A percentile compares a stretch with the other conserved stretches of the same genome.
Conservation (phyloP, 2,888 invertebrate genomes). For the Phragmatobia fuliginosa region DNA sequence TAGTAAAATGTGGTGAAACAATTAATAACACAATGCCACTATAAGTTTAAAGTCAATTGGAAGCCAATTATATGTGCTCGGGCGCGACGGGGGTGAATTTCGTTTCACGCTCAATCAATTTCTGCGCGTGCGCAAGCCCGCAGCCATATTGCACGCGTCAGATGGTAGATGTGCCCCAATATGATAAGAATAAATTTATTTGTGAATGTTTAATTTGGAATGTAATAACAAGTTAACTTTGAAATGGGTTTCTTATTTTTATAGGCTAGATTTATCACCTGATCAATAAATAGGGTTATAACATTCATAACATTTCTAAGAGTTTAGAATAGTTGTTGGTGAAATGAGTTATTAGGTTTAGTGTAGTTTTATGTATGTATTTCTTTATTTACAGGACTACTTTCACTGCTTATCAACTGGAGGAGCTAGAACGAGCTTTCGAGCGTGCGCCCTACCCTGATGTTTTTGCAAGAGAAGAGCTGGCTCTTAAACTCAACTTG, state of each 20-base stretch:
- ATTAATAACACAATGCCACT: conserved; percentile 63
- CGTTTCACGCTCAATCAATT: conserved; percentile 86
- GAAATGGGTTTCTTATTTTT: conserved; percentile 21
- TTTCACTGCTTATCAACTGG: conserved; percentile 97
- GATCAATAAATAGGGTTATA: not conserved
- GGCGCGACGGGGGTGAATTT: conserved; percentile 83
- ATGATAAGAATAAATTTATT: conserved; percentile 65
- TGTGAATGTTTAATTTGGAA: conserved; percentile 60
- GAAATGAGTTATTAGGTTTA: not conserved
- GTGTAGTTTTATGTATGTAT: not conserved
- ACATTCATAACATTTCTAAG: not conserved
- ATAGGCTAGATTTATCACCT: not conserved
- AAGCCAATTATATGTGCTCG: conserved; percentile 77
- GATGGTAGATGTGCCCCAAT: conserved; percentile 70
- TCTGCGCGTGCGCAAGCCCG: conserved; percentile 79
- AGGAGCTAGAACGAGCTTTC: conserved; percentile 97
- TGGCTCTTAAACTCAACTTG: conserved; percentile 95
- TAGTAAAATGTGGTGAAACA: conserved; percentile 52
- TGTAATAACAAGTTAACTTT: conserved; percentile 19
- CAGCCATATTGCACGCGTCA: conserved; percentile 86
- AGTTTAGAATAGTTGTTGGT: not conserved
- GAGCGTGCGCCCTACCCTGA: conserved; percentile 98
- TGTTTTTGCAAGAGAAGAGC: conserved; percentile 97
- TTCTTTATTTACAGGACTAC: conserved; percentile 91
- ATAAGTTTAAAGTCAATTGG: conserved; percentile 74